Conservation (phyloP, 2,113 vertebrate species). For the Formicarius rufipectus region DNA sequence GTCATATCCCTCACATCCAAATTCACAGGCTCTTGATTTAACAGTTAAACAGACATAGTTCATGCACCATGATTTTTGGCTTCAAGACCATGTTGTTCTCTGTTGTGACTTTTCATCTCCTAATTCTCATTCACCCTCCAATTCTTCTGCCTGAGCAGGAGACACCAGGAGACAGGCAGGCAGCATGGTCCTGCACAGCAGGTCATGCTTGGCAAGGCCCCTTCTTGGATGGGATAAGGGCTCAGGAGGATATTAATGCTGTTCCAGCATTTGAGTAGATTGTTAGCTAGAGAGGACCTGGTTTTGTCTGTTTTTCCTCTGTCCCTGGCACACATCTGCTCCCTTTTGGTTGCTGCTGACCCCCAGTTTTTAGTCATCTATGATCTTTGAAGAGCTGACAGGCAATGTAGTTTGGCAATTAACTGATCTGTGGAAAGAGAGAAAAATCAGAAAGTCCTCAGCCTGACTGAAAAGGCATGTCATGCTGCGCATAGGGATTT, state of each 20-base stretch:
- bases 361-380: not conserved
- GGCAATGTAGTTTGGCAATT: not conserved
- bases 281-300: not conserved
- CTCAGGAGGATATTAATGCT: not conserved
- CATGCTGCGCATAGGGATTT: not conserved
- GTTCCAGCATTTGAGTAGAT: not conserved
- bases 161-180: not conserved
- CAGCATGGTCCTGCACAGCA: not conserved
- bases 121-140: not conserved
- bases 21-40: not conserved
- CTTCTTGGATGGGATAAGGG: fast-evolving
- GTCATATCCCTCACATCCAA: not conserved
- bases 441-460: not conserved
- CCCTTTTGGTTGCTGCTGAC: not conserved
- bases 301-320: not conserved
- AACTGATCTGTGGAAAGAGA: not conserved
- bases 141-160: not conserved
- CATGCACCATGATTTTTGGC: not conserved
- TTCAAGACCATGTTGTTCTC: not conserved
- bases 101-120: not conserved
- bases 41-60: not conserved
- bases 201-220: not conserved
- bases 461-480: not conserved
- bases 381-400: not conserved
- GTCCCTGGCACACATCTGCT: not conserved